Conservation (phyloP, 2,888 invertebrate genomes). For the Eutolmus rufibarbis region DNA sequence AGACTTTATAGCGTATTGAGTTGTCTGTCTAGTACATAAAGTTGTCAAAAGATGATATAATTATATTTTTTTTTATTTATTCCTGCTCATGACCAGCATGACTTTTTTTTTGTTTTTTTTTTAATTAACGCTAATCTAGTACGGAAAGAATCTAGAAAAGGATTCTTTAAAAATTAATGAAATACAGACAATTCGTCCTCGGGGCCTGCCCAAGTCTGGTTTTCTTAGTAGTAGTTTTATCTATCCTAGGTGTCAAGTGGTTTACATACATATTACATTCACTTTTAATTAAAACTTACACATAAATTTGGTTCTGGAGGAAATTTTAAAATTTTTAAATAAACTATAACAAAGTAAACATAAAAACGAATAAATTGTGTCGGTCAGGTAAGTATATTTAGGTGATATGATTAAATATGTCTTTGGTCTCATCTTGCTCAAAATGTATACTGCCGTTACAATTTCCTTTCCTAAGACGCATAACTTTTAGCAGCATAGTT, state of each 20-base stretch:
- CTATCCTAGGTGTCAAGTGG: neutral
- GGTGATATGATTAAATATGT: neutral
- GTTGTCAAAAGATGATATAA: neutral
- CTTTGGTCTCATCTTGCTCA: neutral
- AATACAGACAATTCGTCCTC: slow-evolving; percentile 37
- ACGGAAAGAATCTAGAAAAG: neutral
- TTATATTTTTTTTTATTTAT: neutral
- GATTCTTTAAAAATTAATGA: neutral
- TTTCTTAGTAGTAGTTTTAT: slow-evolving; percentile 37
- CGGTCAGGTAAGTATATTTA: neutral
- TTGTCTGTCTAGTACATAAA: neutral
- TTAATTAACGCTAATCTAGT: slow-evolving; percentile 2
- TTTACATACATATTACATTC: slow-evolving; percentile 44
- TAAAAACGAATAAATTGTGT: neutral
- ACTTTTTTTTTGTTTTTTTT: neutral
- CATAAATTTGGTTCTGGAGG: slow-evolving; percentile 14
- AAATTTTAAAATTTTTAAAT: neutral
- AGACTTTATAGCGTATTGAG: slow-evolving; percentile 36
- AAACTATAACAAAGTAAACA: neutral
- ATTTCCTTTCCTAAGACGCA: neutral
- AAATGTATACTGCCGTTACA: neutral
- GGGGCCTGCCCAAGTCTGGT: slow-evolving; percentile 51
- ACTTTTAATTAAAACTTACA: slow-evolving; percentile 21
- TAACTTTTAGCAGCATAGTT: neutral
- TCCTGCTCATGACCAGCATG: slow-evolving; percentile 44